phyloP scores from a whole-genome alignment of 2,797 vertebrate genomes.

The Jordanella pulchra region DNA sequence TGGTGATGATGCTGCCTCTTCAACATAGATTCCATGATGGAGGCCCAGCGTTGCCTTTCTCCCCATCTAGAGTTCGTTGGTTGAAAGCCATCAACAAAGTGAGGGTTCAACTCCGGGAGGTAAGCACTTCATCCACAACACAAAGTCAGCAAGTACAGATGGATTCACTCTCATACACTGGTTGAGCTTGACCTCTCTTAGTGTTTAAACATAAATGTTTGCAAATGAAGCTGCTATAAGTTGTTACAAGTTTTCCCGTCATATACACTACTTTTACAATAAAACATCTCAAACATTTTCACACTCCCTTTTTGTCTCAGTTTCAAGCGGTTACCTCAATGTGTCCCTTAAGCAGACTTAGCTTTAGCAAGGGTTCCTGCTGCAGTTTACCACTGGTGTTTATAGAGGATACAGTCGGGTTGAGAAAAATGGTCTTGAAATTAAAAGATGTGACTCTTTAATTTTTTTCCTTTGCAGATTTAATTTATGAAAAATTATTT shows the following conservation, averaged over 20 bases:
- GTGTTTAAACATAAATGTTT: constrained; percentile 4
- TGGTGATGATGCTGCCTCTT: not conserved
- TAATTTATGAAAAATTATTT: no score
- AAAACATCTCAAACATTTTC: no score
- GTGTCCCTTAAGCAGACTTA: not conserved
- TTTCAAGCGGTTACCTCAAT: not conserved
- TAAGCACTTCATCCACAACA: constrained; percentile 68
- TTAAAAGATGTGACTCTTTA: no score
- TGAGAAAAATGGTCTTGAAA: no score
- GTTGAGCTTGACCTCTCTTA: constrained; percentile 70
- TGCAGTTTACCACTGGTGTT: no score
- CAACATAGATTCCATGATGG: constrained; percentile 74
- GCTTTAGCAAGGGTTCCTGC: no score
- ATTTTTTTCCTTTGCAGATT: no score
- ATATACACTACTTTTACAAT: not conserved
- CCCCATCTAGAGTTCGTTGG: constrained; percentile 89
- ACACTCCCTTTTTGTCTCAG: no score
- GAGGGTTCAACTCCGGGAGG: constrained; percentile 92
- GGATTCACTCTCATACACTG: constrained; percentile 29
- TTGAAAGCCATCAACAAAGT: constrained; percentile 96
- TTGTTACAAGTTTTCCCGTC: not conserved
- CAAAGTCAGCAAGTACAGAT: not conserved
- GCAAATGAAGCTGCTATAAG: not conserved
- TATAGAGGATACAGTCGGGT: no score
- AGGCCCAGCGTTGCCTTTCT: constrained; percentile 82